Evolutionary conservation across 2,888 invertebrate species (phyloP), one percentile per base, ranked within the genome.

Genomic region (Dryomyza anilis): DNA sequence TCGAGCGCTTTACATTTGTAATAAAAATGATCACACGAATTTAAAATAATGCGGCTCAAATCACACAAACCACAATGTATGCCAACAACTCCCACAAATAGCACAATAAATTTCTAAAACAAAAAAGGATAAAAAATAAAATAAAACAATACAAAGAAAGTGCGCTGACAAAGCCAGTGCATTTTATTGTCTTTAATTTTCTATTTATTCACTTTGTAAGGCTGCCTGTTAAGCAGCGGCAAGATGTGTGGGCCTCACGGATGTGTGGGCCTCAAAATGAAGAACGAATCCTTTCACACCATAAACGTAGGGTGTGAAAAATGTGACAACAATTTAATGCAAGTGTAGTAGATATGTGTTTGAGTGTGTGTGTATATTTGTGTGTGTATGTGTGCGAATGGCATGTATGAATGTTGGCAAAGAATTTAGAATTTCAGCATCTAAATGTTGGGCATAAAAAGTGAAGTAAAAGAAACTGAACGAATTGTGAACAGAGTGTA

Each of bases 151-250:
- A n/a, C n/a, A n/a, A n/a, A n/a, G n/a, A n/a, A n/a, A n/a, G 39
- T 39, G 3, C 39, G 39, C 39, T 50, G 48, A 50, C 48, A 50
- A 50, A 50, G 48, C 21, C 36, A 58, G 45, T 58, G 58, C 45
- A 58, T 58, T 58, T 46, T 46, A 58, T 58, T 58, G 58, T 58
- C 58, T 58, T 58, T 14, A 58, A 58, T 55, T 58, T 58, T 58
- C 45, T 29, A 46, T 58, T 58, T 58, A 58, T 58, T 58, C 58
- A 46, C 29, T 58, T 45, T 55, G 36, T 55, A 21, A 25, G 48
- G 19, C 48, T 43, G n/a, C n/a, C n/a, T n/a, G n/a, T n/a, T n/a
- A n/a, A n/a, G n/a, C n/a, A n/a, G n/a, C n/a, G n/a, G n/a, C n/a
- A n/a, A n/a, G n/a, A n/a, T n/a, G n/a, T n/a, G n/a, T n/a, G n/a